A percentile compares a stretch with the other conserved stretches of the same genome.
These are phyloP conservation scores for Cryptoprocta ferox DNA, from an alignment of 2,797 vertebrate species.

Conservation along the genomic window DNA sequence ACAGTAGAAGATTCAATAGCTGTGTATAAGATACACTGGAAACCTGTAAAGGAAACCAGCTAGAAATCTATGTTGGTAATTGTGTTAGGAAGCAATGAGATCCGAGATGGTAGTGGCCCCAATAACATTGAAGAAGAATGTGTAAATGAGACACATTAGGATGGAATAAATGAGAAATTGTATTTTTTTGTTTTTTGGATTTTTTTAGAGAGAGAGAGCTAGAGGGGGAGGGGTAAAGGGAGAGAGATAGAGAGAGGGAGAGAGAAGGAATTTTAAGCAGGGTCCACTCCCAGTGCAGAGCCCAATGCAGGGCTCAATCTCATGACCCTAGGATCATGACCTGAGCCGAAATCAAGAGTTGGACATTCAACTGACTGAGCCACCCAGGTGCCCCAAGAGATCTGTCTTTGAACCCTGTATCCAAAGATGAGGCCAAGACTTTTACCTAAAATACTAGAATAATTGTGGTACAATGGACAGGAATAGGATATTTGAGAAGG, in stretches of 20 bases:
- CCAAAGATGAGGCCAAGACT: background rate
- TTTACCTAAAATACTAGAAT: background rate
- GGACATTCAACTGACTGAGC: background rate
- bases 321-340: background rate
- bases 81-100: background rate
- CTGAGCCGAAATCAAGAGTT: background rate
- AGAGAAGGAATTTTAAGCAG: no score
- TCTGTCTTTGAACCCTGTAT: background rate
- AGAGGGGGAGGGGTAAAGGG: no score
- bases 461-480: background rate
- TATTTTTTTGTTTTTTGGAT: no score
- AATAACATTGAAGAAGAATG: background rate
- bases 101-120: background rate
- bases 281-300: no score
- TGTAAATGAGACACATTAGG: background rate
- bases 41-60: background rate
- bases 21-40: background rate
- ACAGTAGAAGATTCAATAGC: background rate
- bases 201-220: no score
- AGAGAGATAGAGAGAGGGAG: no score
- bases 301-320: no score
- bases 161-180: background rate
- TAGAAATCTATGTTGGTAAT: background rate
- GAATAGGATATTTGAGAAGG: background rate
- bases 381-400: background rate